phyloP scores from a whole-genome alignment of 2,113 vertebrate genomes.

The Colaptes auratus region DNA sequence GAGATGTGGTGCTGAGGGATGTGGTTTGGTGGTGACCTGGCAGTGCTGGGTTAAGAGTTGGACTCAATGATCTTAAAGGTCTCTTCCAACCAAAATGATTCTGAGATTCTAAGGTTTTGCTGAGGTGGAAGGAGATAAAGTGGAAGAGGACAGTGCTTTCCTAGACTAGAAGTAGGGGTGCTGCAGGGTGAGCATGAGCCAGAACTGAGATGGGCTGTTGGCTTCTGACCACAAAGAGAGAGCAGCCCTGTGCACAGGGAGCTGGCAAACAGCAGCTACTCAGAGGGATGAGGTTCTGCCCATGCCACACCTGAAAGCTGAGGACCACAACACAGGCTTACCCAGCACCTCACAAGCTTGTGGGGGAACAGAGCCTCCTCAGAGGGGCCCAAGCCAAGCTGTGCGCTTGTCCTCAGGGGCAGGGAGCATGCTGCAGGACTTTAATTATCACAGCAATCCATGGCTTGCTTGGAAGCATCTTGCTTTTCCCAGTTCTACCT shows the following conservation, averaged over 20 bases:
- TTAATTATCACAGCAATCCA: fast-evolving
- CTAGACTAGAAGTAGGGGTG: background rate
- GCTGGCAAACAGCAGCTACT: background rate
- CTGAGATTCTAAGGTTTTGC: background rate
- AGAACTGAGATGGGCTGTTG: background rate
- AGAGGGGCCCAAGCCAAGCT: fast-evolving
- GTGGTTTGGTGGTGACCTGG: background rate
- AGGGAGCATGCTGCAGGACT: background rate
- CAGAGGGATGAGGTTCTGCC: background rate
- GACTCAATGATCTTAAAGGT: background rate
- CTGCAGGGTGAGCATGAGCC: background rate
- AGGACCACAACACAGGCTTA: background rate
- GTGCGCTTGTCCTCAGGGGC: background rate
- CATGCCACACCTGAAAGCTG: fast-evolving
- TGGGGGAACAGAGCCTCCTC: background rate
- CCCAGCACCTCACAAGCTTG: background rate
- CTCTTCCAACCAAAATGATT: background rate
- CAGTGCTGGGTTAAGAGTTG: background rate
- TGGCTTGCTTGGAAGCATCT: background rate
- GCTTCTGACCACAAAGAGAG: background rate
- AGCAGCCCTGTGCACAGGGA: background rate
- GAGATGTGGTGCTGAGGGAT: background rate
- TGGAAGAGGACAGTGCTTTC: background rate
- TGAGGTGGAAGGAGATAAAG: background rate
- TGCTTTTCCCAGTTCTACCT: background rate